A percentile compares a stretch with the other conserved stretches of the same genome.
These are phyloP conservation scores for Drosophila quadrilineata DNA, from an alignment of 1,140 invertebrate species.

Conservation along the genomic window DNA sequence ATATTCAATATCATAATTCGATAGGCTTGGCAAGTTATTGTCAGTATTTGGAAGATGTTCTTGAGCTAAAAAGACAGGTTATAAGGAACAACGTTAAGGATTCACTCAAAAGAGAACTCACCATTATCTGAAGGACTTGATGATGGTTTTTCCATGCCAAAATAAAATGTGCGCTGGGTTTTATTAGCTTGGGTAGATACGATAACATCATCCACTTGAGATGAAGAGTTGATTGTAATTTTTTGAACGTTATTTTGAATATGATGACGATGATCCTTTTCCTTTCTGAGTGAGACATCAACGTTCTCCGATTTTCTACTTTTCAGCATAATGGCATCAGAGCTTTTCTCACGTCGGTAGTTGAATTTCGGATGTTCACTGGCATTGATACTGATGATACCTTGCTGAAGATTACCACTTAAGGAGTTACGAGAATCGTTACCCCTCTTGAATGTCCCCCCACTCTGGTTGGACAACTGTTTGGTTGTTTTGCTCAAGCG, in stretches of 20 bases:
- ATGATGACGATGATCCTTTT: neutral
- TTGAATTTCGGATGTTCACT: neutral
- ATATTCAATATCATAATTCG: conserved; percentile 25
- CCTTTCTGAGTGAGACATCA: neutral
- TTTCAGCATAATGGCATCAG: conserved; percentile 40
- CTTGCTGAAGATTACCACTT: neutral
- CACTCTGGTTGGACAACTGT: conserved; percentile 9
- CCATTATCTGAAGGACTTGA: neutral
- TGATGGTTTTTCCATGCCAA: conserved; percentile 85
- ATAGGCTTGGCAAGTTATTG: neutral
- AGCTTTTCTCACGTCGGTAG: conserved; percentile 50
- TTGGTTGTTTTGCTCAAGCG: conserved; percentile 13
- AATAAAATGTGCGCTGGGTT: conserved; percentile 88
- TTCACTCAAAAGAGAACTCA: neutral
- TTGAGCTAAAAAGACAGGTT: conserved; percentile 5
- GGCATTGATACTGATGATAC: too few species aligned
- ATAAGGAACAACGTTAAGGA: too few species aligned
- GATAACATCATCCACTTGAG: neutral
- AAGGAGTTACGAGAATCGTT: conserved; percentile 18
- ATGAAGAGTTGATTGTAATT: neutral
- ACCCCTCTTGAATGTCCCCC: conserved; percentile 8
- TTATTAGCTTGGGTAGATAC: conserved; percentile 55
- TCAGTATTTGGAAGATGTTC: conserved; percentile 1
- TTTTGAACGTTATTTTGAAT: neutral
- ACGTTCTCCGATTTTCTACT: conserved; percentile 13